Percentiles rank a stretch among this genome's conserved stretches.
These are phyloP conservation scores for Himantopus leucocephalus DNA, from an alignment of 2,113 vertebrate species.

Conservation along the genomic window DNA sequence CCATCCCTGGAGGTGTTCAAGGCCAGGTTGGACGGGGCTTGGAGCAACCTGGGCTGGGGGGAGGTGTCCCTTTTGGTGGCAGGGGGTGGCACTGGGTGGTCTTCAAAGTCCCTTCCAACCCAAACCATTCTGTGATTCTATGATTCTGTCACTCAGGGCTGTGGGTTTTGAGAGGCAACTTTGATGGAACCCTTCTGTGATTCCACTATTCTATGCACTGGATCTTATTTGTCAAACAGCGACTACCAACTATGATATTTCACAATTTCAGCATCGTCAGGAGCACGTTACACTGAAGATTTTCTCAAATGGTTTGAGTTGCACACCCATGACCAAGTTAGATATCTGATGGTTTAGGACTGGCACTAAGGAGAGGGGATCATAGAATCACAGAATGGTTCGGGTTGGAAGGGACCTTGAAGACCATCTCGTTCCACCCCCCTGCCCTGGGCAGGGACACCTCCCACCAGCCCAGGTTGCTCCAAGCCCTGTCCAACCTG, in stretches of 20 bases:
- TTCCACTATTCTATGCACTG: no score
- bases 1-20: background rate
- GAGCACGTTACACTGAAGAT: background rate
- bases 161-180: no score
- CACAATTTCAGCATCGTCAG: background rate
- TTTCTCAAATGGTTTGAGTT: background rate
- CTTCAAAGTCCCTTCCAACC: background rate
- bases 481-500: no score
- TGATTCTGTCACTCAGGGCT: no score
- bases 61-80: background rate
- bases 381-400: no score
- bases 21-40: background rate
- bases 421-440: no score
- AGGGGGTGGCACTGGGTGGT: background rate
- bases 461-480: no score
- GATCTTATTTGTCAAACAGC: background rate
- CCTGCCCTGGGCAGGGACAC: no score
- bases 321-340: no score
- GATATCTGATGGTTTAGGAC: background rate
- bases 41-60: background rate
- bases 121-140: background rate
- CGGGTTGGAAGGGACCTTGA: no score
- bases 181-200: no score
- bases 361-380: background rate
- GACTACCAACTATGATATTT: accelerated